Evolutionary conservation across 2,888 invertebrate species (phyloP).

Genomic region (Polietes domitor): DNA sequence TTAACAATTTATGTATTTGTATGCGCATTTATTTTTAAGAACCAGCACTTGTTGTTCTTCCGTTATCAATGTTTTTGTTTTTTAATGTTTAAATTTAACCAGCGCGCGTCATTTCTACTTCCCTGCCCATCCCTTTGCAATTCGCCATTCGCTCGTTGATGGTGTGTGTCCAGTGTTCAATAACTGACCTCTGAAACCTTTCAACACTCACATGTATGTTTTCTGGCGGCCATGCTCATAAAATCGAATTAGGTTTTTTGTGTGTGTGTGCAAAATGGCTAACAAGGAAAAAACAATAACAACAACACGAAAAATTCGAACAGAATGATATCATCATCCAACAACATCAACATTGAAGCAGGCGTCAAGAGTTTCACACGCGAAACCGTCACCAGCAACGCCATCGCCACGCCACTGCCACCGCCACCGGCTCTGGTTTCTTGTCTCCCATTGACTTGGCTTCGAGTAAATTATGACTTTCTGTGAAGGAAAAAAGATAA

Average conservation of each 20-base stretch:
- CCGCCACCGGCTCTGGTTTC: not conserved
- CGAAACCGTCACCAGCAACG: not conserved
- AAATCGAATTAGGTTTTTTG: not conserved
- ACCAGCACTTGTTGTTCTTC: not conserved
- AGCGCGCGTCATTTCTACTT: not conserved
- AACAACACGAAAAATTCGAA: not conserved
- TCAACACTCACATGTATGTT: not conserved
- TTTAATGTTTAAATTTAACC: not conserved
- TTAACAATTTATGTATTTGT: not conserved
- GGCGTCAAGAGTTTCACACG: not conserved
- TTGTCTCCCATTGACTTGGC: not conserved
- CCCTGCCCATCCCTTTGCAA: too few relatives aligned
- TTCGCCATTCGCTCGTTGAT: too few relatives aligned
- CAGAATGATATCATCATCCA: slow-evolving; percentile 19
- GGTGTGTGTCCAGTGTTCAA: not conserved
- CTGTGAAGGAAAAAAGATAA: not conserved
- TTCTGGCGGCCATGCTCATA: not conserved
- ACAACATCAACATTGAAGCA: not conserved
- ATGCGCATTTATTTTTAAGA: not conserved
- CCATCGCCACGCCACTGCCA: not conserved
- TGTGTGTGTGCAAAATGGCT: too few relatives aligned
- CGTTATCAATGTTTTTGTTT: not conserved
- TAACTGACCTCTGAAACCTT: slow-evolving; percentile 34
- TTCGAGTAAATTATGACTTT: not conserved
- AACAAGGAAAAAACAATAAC: not conserved